Base-by-base conservation (phyloP, 2,888 invertebrate genomes). In the Heliconius ismenius region DNA sequence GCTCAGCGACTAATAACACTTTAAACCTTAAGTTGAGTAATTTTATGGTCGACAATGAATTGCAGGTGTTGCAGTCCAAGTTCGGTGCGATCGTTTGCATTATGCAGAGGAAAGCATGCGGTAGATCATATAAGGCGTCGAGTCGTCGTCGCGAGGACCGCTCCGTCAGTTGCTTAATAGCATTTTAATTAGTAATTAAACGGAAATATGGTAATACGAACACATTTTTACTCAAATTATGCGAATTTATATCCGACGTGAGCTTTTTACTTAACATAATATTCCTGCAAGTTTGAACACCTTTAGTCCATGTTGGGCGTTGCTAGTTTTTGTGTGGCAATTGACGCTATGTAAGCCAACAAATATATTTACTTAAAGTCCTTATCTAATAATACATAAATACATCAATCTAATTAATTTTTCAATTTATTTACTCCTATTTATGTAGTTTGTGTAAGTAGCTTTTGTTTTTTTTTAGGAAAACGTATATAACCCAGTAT, bases 101-200 rank as follows among this genome's bases (percentile, higher is more conserved):
- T 60, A 26, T 63, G 64, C 68, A 54, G 69, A 63, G 65, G 58
- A 58, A 63, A 73, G 73, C 70, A 75, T 70, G 76, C 76, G 74
- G 76, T 63, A 70, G 78, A 76, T 58, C 72, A 49, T 79, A 79
- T 77, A 79, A 70, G 79, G 79, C 65, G 58, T 67, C 32, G 32
- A 32, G 32, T 32, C 32, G 39, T 11, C 39, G 39, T 39, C 39
- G 36, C 73, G 62, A 60, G 54, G 73, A 78, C 79, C 54, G 77
- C 75, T 77, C 74, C 63, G 73, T 69, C 68, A 36, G 74, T 76
- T 54, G 73, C 60, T 77, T 78, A 77, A 79, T 79, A 74, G 79
- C 75, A 79, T 78, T 75, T 79, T 78, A 73, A 79, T 79, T 75
- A 73, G 64, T 77, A 74, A 78, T 79, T 79, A 78, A 75, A 63